Evolutionary conservation across 2,113 vertebrate species (phyloP).

Genomic region (Mungos mungo): DNA sequence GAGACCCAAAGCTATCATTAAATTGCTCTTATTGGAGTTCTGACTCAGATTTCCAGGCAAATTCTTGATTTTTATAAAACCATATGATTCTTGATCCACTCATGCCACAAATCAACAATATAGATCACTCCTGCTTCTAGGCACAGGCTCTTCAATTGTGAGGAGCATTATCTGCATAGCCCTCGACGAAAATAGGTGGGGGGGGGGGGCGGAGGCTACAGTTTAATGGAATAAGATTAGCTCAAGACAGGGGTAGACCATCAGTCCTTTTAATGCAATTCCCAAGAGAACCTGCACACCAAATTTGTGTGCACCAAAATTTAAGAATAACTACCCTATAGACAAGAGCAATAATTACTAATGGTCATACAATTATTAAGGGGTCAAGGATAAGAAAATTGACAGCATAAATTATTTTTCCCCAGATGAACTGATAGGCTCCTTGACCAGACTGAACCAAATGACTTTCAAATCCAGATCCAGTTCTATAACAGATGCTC

Average conservation of each 20-base stretch:
- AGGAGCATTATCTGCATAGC: neutral
- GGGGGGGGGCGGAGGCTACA: neutral
- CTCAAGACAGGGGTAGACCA: neutral
- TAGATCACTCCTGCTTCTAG: neutral
- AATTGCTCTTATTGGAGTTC: neutral
- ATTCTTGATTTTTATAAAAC: neutral
- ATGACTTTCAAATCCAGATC: neutral
- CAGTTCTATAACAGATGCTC: neutral
- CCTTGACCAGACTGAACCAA: neutral
- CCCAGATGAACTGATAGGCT: neutral
- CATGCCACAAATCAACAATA: neutral
- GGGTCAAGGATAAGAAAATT: neutral
- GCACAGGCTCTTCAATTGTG: neutral
- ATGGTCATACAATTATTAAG: neutral
- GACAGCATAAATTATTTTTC: slow-evolving; percentile 31
- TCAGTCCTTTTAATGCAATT: neutral
- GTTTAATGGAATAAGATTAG: neutral
- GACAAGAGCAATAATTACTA: neutral
- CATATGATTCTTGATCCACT: neutral
- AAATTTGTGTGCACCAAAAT: neutral
- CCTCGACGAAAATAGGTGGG: neutral
- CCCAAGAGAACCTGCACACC: neutral
- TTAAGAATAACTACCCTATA: neutral
- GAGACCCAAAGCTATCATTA: neutral
- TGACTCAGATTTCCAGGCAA: neutral